These are phyloP conservation scores for Microctenopoma stevenorrisi DNA, from an alignment of 2,797 vertebrate species.

Conservation along the genomic window DNA sequence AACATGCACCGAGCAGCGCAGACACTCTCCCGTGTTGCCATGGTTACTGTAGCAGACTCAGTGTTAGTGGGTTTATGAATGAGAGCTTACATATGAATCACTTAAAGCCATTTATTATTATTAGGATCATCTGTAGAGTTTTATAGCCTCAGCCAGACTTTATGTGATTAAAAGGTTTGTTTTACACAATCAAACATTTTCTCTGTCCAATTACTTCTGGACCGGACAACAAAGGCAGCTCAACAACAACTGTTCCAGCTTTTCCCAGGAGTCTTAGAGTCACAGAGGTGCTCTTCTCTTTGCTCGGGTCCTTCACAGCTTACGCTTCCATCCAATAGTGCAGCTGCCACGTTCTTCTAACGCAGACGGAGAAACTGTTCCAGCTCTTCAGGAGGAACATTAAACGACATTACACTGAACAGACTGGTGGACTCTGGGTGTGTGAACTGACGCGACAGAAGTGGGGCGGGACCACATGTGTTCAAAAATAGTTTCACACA, in stretches of 20 bases:
- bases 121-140: neutral
- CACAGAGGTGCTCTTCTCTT: neutral
- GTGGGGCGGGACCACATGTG: slow-evolving; percentile 2
- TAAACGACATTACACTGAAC: slow-evolving; percentile 8
- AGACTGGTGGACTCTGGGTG: too few species aligned
- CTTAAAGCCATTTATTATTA: neutral
- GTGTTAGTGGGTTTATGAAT: neutral
- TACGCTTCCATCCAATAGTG: neutral
- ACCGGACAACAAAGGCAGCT: neutral
- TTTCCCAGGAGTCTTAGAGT: neutral
- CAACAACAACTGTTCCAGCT: neutral
- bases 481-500: neutral
- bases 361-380: neutral
- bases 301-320: neutral
- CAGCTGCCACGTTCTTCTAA: neutral
- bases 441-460: slow-evolving; percentile 2
- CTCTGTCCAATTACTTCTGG: neutral
- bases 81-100: neutral
- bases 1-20: neutral
- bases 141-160: neutral
- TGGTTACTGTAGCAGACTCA: neutral
- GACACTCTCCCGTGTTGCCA: neutral
- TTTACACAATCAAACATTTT: neutral
- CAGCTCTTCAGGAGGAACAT: neutral
- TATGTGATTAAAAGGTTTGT: neutral